Evolutionary conservation across 2,888 invertebrate genomes (phyloP).

Genomic region (Beris morrisii): DNA sequence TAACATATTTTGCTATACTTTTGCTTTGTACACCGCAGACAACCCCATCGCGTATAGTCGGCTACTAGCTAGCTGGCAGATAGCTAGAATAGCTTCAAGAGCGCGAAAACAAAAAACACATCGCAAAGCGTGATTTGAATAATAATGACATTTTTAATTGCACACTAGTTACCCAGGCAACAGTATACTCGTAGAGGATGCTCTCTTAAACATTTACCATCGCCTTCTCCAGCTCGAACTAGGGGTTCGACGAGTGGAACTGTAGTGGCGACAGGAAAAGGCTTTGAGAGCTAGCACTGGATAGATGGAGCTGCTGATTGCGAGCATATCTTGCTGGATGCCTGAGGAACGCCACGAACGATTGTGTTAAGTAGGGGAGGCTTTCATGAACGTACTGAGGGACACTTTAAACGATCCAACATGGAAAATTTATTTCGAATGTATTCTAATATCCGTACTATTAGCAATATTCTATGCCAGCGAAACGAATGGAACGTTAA

Average conservation of each 20-base stretch:
- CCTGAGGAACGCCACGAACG: no score
- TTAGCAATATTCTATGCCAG: no score
- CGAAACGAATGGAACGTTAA: no score
- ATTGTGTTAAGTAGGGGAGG: no score
- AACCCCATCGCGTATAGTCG: no score
- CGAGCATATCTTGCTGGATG: no score
- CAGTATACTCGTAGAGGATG: conserved; percentile 6
- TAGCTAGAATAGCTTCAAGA: not conserved
- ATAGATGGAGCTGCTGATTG: not conserved
- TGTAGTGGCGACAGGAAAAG: not conserved
- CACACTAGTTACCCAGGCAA: conserved; percentile 12
- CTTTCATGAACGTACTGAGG: no score
- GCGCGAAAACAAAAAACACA: not conserved
- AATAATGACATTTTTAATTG: conserved; percentile 24
- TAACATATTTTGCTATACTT: no score
- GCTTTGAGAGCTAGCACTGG: conserved; percentile 1
- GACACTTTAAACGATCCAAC: no score
- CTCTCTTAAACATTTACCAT: not conserved
- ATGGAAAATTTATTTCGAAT: no score
- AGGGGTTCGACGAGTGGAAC: not conserved
- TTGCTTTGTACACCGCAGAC: no score
- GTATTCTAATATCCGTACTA: no score
- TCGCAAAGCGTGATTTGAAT: conserved; percentile 19
- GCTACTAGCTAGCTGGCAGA: not conserved
- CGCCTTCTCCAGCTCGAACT: not conserved